Percentiles rank a stretch among this genome's conserved stretches.
Conservation (phyloP, 1,140 invertebrate species). For the Diplogasteroides magnus region DNA sequence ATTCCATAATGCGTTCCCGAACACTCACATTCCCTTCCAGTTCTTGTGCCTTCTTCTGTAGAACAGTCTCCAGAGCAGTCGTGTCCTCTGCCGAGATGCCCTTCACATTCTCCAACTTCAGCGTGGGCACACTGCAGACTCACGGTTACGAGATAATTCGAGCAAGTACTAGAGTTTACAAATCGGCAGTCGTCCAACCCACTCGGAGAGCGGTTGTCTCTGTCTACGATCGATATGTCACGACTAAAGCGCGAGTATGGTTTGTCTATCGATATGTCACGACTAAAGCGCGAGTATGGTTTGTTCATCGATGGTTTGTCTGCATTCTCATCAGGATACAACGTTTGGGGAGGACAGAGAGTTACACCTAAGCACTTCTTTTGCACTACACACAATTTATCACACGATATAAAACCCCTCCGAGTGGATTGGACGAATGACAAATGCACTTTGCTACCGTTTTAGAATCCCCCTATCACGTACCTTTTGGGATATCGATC, state of each 20-base stretch:
- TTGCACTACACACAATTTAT: neutral
- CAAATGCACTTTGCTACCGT: neutral
- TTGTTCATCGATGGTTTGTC: neutral
- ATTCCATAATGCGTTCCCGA: neutral
- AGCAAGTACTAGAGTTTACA: neutral
- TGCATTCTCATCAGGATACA: neutral
- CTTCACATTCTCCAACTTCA: neutral
- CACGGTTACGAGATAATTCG: too few relatives aligned
- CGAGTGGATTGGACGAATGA: neutral
- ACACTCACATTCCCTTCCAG: neutral
- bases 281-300: neutral
- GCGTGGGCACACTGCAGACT: neutral
- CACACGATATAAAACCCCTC: too few relatives aligned
- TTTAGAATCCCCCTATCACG: neutral
- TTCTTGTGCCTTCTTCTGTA: neutral
- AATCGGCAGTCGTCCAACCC: neutral
- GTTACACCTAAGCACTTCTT: neutral
- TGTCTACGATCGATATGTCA: neutral
- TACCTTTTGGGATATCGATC: neutral
- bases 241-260: neutral
- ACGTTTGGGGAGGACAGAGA: neutral
- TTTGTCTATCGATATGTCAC: neutral
- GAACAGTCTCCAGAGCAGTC: neutral
- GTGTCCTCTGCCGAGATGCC: neutral
- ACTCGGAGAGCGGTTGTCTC: neutral